Evolutionary conservation across 1,140 invertebrate species (phyloP), one percentile per base, ranked within the genome.

Genomic region (Rhopalosiphum maidis): DNA sequence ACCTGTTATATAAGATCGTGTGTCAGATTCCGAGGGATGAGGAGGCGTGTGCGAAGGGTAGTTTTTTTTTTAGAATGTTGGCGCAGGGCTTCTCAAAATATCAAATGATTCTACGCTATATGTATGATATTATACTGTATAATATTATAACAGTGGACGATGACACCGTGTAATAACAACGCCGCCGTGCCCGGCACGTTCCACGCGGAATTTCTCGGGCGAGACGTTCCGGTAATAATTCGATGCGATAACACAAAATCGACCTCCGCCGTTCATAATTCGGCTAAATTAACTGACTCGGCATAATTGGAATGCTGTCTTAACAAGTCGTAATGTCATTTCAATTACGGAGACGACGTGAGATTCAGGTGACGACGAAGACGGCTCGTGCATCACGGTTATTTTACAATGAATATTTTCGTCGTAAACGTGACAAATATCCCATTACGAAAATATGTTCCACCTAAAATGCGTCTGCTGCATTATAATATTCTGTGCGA

Each of bases 341-440:
- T 88, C 85, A 46, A 87, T 87, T 87, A 85, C 23, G 43, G 85
- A 15, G 85, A 88, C 43, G 85, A 88, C 86, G 86, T 88, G 86
- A 88, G 43, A 30, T 48, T n/a, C 43, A n/a, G 37, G n/a, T 43
- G 41, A 48, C 86, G 30, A 30, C 43, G 37, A 35, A 43, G 41
- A 48, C 86, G 46, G 46, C 43, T 15, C 15, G 46, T 51, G 83
- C 83, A 21, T n/a, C 48, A n/a, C 21, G 48, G n/a, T 18, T 25
- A 18, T 55, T 55, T 54, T 35, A 48, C 86, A 48, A 51, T 8
- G 46, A 46, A 46, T 11, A 87, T 88, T 51, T 88, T 23, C 46
- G n/a, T 88, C 51, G 35, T 22, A 89, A 51, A 89, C 87, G 87
- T 55, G 87, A 89, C 87, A 54, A 89, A 89, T 46, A 30, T 35